phyloP scores from a whole-genome alignment of 2,113 vertebrate species.

The Dolichallabes microphthalmus region DNA sequence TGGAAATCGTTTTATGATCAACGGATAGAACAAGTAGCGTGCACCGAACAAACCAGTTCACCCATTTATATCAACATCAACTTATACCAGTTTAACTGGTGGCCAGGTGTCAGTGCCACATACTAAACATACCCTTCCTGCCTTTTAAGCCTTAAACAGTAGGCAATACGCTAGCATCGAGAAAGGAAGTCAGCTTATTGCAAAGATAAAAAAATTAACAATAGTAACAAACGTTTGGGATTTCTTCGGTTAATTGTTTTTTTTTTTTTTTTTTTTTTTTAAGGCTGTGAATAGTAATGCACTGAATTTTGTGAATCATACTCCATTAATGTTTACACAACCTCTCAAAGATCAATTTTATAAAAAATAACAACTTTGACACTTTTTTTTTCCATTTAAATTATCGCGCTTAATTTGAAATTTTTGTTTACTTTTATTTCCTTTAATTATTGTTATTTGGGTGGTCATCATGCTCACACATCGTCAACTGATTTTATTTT shows the following conservation, averaged over 20 bases:
- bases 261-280: neutral
- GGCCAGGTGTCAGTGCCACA: neutral
- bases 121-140: neutral
- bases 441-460: neutral
- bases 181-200: too few relatives aligned
- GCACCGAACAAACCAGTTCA: neutral
- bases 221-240: neutral
- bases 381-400: neutral
- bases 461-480: neutral
- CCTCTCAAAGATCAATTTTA: neutral
- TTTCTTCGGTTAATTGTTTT: neutral
- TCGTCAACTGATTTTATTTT: neutral
- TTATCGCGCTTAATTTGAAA: neutral
- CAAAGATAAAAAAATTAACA: too few relatives aligned
- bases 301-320: slow-evolving; percentile 24
- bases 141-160: neutral
- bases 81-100: neutral
- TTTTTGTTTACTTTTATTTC: neutral
- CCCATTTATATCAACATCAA: neutral
- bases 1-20: neutral
- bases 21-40: neutral
- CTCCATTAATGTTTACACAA: neutral
- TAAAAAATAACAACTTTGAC: too few relatives aligned
- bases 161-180: neutral
- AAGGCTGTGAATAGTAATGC: neutral